These are phyloP conservation scores for Cephus runcator DNA, from an alignment of 2,888 invertebrate species.

Conservation along the genomic window DNA sequence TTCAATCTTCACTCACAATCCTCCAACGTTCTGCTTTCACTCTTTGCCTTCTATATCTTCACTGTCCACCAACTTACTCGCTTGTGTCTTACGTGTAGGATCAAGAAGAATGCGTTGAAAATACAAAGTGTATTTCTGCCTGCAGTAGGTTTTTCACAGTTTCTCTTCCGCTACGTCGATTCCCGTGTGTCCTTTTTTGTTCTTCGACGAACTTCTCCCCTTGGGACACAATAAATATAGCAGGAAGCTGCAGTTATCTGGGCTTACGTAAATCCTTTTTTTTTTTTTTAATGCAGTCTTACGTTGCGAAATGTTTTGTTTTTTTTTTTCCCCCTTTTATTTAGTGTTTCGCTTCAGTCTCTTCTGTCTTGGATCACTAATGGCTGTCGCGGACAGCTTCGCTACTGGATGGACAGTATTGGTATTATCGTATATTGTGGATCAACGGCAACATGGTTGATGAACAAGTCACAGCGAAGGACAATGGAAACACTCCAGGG, in stretches of 20 bases:
- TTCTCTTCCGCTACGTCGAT: not conserved
- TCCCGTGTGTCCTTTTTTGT: not conserved
- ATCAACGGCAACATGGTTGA: not conserved
- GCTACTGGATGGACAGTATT: not conserved
- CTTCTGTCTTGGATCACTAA: not conserved
- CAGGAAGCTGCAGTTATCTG: not conserved
- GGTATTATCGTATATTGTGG: not conserved
- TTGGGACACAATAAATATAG: not conserved
- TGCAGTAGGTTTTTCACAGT: not conserved
- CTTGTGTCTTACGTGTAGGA: not conserved
- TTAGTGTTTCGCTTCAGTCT: not conserved
- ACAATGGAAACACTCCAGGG: not conserved
- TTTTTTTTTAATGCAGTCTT: not conserved
- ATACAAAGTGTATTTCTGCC: not conserved
- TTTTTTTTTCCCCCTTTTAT: not conserved
- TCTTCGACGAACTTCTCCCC: not conserved
- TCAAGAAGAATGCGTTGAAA: not conserved
- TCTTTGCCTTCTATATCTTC: not conserved
- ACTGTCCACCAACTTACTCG: not conserved
- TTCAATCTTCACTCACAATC: not conserved
- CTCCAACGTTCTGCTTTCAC: not conserved
- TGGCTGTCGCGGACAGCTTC: not conserved
- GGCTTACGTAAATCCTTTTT: not conserved
- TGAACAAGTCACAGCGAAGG: not conserved
- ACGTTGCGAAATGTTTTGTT: not conserved